Evolutionary conservation across 2,113 vertebrate species (phyloP), one percentile per base, ranked within the genome.

Genomic region (Vidua chalybeata): DNA sequence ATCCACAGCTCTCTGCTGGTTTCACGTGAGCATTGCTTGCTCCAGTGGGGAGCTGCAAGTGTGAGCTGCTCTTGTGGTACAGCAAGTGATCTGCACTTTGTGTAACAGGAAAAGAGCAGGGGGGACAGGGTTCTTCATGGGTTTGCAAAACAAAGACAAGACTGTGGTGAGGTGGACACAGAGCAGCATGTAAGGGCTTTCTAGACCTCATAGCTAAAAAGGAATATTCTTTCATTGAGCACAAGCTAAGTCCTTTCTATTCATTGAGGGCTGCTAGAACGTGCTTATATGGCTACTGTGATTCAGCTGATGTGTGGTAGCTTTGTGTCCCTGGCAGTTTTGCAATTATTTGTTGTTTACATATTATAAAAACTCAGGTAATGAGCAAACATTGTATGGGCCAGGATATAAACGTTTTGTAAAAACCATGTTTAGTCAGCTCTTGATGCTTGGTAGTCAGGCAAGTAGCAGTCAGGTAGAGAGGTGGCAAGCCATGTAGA

Each of bases 301-400:
- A 55, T 73, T 58, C 54, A 39, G 15, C 41, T 74, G 74, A 31
- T 15, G 11, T 26, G 15, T 63, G 26, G 10, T 43, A 51, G 11
- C 23, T 90, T 94, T 11, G 6, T 69, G 33, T 24, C n/a, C 43
- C 33, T 31, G 14, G 41, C 35, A 56, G 10, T 63, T 71, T 28
- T 84, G 35, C 89, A 93, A 89, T 96, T 94, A 80, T 82, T 90
- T 84, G 10, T 37, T 88, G 43, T 66, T 92, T 77, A 33, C 69
- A 19, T 77, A 33, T 77, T 94, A 86, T 2, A 71, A 55, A 24
- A 73, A 41, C 58, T 83, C 41, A 75, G 35, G 58, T 94, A 90
- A 77, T 89, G 21, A 84, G 33, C 41, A 91, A 87, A 58, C 62
- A 49, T 15, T 71, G 13, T 63, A 35, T 31, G 8, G 59, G 37